Base-by-base conservation (phyloP, 1,140 invertebrate genomes). In the Neodiprion virginianus region DNA sequence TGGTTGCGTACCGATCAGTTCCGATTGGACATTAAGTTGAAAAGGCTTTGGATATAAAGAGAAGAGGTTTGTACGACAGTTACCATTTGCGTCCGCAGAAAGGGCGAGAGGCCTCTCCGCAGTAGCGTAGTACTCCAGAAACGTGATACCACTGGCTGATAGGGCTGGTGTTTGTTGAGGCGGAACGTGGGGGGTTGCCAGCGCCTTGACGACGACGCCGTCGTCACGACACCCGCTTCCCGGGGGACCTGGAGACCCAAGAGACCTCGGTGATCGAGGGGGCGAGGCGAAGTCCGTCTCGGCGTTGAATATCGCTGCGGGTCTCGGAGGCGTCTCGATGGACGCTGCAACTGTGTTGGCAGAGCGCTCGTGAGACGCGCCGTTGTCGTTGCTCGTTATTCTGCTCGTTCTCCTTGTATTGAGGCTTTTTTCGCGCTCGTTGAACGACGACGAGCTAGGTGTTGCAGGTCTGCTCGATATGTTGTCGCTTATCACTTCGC, bases 321-420 rank as follows among this genome's bases (percentile, higher is more conserved):
- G 79, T 75, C 80, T 76, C 80, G 86, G 85, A 83, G 83, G 86
- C 86, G 85, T 86, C 85, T 76, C 83, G 80, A 76, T 79, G 79
- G 82, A 75, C 78, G 76, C 73, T 75, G 72, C 70, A 68, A 72
- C 21, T 69, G 17, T 21, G 67, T 78, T 75, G 71, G 53, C 69
- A 75, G 74, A 75, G 76, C 49, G 40, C 74, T 71, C 74, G 79
- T 69, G n/a, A 12, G 69, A 49, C 72, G 65, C 69, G 40, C 40
- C 23, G 65, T 71, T 65, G 69, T 76, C 67, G 67, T 48, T 69
- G 12, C 71, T 76, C 74, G 65, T 53, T 71, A 69, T 79, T 67
- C 70, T 70, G n/a, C 67, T 73, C 53, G 48, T 72, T 49, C 11
- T 75, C 75, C 67, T 68, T 72, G 74, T 78, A 67, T 77, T 74